Conservation (phyloP, 2,113 vertebrate genomes). For the Leptobrachium leishanense region DNA sequence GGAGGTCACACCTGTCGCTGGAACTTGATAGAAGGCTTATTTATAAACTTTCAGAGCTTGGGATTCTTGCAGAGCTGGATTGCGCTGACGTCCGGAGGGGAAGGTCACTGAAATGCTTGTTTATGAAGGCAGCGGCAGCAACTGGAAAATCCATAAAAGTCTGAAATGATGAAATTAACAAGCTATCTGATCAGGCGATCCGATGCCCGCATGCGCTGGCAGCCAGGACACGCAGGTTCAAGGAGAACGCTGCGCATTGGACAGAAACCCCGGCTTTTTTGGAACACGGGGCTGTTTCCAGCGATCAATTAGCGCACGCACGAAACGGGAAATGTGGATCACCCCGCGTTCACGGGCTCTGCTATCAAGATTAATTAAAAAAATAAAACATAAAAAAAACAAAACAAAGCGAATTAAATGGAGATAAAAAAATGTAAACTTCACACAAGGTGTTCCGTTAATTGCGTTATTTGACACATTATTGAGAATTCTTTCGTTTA, state of each 20-base stretch:
- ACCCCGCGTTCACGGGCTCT: conserved; percentile 52
- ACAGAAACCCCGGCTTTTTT: conserved; percentile 25
- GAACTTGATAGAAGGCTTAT: conserved; percentile 99
- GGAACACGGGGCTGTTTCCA: conserved; percentile 35
- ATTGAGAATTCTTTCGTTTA: conserved; percentile 7
- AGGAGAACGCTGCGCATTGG: conserved; percentile 27
- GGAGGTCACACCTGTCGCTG: conserved; percentile 99
- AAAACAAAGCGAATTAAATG: background rate
- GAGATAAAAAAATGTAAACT: too few relatives aligned
- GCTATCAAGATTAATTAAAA: background rate
- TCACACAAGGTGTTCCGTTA: background rate
- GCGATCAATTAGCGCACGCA: conserved; percentile 28
- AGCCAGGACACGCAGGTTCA: conserved; percentile 55
- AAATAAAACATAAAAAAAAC: background rate
- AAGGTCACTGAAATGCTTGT: conserved; percentile 91
- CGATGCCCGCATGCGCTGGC: conserved; percentile 54
- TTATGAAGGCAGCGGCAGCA: conserved; percentile 92
- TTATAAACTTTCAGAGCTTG: conserved; percentile 99
- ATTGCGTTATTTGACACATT: conserved; percentile 7
- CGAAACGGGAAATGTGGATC: conserved; percentile 43
- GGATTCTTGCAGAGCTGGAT: conserved; percentile 96
- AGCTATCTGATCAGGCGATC: conserved; percentile 73
- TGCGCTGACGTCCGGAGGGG: conserved; percentile 86
- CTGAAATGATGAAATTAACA: conserved; percentile 91
- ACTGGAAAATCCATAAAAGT: conserved; percentile 92